Percentiles rank a stretch among this genome's conserved stretches.
These are phyloP conservation scores for Arctopsyche grandis DNA, from an alignment of 1,140 invertebrate genomes.

Conservation along the genomic window DNA sequence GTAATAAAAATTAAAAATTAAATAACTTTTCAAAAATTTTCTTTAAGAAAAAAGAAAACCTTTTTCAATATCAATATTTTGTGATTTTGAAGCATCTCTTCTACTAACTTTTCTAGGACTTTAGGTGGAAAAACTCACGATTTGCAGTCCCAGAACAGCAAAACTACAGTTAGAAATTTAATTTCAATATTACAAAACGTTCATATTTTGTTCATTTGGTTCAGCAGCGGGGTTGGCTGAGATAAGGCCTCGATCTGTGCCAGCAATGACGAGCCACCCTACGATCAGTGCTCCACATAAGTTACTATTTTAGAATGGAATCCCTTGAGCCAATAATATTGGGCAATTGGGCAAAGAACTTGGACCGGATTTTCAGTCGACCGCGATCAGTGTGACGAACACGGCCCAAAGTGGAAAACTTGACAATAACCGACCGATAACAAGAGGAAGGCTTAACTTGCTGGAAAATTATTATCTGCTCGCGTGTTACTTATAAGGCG, in stretches of 20 bases:
- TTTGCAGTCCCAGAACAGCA: no score
- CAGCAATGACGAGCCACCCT: neutral
- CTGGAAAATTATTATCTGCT: constrained; percentile 1
- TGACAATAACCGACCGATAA: neutral
- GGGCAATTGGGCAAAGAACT: neutral
- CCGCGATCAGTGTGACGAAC: neutral
- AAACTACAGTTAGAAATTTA: no score
- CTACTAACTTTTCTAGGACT: no score
- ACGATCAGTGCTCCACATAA: constrained; percentile 10
- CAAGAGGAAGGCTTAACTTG: neutral
- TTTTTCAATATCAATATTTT: no score
- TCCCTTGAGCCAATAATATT: constrained; percentile 5
- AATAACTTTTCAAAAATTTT: no score
- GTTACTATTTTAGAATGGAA: constrained; percentile 17
- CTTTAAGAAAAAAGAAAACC: no score
- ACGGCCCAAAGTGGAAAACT: neutral
- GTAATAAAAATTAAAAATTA: no score
- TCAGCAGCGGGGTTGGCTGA: constrained; percentile 15
- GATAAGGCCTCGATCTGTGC: constrained; percentile 24
- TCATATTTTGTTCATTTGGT: no score
- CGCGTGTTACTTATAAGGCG: neutral
- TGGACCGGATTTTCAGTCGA: constrained; percentile 1
- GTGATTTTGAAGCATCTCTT: no score
- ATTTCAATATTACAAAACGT: no score
- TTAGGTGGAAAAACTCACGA: no score